Conservation (phyloP, 2,888 invertebrate genomes). For the Pollenia amentaria region DNA sequence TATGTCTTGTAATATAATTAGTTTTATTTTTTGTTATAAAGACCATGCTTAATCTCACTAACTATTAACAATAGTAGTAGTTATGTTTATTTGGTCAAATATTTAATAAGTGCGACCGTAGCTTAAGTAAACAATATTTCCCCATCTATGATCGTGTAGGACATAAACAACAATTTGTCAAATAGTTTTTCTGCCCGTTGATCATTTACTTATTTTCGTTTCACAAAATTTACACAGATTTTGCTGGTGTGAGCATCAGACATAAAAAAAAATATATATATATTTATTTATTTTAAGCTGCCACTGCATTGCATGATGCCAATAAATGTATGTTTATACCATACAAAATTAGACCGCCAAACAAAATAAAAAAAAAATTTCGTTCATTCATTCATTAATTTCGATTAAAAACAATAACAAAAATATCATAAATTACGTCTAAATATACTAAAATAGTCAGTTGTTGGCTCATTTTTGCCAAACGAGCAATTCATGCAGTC, state of each 20-base stretch:
- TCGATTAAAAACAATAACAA: constrained; percentile 6
- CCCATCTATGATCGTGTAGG: too few relatives aligned
- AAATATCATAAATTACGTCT: background rate
- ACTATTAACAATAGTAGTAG: too few relatives aligned
- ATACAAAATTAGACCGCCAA: constrained; percentile 11
- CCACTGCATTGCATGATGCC: constrained; percentile 9
- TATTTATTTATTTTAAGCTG: background rate
- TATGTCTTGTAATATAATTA: too few relatives aligned
- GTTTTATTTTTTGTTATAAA: too few relatives aligned
- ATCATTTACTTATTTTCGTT: constrained; percentile 24
- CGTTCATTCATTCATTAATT: constrained; percentile 46
- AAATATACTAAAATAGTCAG: background rate
- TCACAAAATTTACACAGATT: background rate
- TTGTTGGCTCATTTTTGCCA: background rate
- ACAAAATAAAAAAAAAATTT: constrained; percentile 13
- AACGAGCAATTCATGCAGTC: background rate
- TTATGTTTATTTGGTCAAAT: too few relatives aligned
- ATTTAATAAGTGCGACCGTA: too few relatives aligned
- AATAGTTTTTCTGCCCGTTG: constrained; percentile 2
- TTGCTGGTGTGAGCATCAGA: constrained; percentile 22
- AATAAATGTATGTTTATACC: constrained; percentile 9
- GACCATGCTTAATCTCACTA: too few relatives aligned
- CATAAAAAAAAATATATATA: background rate
- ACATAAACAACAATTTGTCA: background rate
- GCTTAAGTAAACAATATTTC: too few relatives aligned